Evolutionary conservation across 2,797 vertebrate genomes (phyloP).

Genomic region (Decapterus maruadsi): DNA sequence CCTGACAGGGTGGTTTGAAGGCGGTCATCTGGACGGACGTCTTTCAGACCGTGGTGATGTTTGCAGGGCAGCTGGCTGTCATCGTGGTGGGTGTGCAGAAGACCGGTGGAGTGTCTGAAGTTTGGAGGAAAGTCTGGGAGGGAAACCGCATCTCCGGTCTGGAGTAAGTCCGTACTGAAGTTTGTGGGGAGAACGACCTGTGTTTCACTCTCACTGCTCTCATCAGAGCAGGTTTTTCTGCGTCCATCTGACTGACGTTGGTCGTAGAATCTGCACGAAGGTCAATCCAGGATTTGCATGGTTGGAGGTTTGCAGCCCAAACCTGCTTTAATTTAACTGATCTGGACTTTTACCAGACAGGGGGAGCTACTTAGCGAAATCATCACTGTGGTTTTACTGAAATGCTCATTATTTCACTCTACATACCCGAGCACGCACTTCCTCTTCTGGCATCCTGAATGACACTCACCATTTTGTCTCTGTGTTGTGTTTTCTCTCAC

Average conservation of each 20-base stretch:
- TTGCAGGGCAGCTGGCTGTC: constrained; percentile 93
- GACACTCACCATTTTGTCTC: not conserved
- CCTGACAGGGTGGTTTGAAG: constrained; percentile 92
- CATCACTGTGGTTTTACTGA: not conserved
- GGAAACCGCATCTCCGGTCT: constrained; percentile 87
- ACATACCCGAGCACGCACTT: not conserved
- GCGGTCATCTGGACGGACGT: constrained; percentile 99
- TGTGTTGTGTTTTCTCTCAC: not conserved
- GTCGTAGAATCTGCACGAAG: no score
- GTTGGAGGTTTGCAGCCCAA: not conserved
- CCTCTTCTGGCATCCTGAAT: no score
- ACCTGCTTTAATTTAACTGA: not conserved
- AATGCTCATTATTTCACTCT: not conserved
- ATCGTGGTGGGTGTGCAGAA: constrained; percentile 90
- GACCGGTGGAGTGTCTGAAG: constrained; percentile 86
- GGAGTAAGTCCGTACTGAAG: constrained; percentile 84
- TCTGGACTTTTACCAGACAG: not conserved
- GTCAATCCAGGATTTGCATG: not conserved
- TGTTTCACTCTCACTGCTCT: no score
- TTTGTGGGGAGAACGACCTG: not conserved
- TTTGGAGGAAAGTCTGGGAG: constrained; percentile 87
- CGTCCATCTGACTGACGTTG: no score
- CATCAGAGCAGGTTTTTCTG: no score
- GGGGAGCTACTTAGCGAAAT: not conserved
- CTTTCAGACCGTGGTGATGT: constrained; percentile 96